Percentiles rank a stretch among this genome's conserved stretches.
Evolutionary conservation across 37 sponge, comb jelly and placozoan species (phyloP).

Genomic region (Crambe crambe): DNA sequence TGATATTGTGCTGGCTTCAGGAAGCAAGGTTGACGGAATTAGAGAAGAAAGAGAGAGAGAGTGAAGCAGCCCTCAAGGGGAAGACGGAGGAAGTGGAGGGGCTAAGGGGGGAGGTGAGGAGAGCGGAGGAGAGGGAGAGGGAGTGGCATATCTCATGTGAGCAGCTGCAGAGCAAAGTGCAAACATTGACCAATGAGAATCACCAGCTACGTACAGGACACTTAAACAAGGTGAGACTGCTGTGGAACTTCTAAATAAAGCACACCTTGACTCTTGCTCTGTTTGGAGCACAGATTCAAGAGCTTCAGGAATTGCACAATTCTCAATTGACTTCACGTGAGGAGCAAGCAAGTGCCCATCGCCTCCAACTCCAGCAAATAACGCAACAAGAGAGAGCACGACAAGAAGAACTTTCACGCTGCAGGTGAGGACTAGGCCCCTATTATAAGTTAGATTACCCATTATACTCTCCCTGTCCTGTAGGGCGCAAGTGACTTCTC

Average conservation of each 20-base stretch:
- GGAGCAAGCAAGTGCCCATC: constrained; percentile 52
- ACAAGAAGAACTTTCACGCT: constrained; percentile 66
- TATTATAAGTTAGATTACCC: background rate
- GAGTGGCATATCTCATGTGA: constrained; percentile 2
- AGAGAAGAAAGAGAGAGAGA: constrained; percentile 24
- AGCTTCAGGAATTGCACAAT: constrained; percentile 46
- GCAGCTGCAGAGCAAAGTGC: constrained; percentile 19
- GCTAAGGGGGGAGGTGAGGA: constrained; percentile 10
- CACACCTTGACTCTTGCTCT: background rate
- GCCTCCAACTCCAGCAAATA: constrained; percentile 47
- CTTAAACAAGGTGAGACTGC: constrained; percentile 4
- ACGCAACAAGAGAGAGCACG: constrained; percentile 29
- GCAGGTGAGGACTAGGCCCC: background rate
- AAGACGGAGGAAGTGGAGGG: background rate
- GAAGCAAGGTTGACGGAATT: background rate
- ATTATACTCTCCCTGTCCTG: background rate
- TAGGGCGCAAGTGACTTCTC: constrained; percentile 49
- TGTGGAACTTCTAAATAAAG: background rate
- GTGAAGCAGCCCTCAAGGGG: background rate
- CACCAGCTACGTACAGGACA: background rate
- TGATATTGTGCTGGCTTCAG: background rate
- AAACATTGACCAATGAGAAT: constrained; percentile 37
- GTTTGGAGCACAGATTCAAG: constrained; percentile 23
- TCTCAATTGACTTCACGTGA: constrained; percentile 35
- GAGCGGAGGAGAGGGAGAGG: constrained; percentile 2